Conservation (phyloP, 2,888 invertebrate genomes). For the Craniophora ligustri region DNA sequence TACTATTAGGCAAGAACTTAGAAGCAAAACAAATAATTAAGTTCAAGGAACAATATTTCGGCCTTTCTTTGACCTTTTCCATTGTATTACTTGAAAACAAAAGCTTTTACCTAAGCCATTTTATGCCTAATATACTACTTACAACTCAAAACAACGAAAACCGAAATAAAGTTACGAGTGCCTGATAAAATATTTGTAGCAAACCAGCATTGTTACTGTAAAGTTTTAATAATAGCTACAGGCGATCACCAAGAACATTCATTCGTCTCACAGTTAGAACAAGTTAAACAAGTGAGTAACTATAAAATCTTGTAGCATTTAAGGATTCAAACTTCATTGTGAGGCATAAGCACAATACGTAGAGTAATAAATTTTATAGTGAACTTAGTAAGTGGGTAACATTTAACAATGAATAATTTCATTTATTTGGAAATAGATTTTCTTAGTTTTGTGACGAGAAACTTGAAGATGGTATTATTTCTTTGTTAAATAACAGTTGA, state of each 20-base stretch:
- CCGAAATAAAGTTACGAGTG: slow-evolving; percentile 13
- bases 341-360: not conserved
- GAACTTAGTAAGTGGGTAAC: not conserved
- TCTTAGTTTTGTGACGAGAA: not conserved
- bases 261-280: not conserved
- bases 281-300: slow-evolving; percentile 1
- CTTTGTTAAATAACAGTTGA: no score
- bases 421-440: no score
- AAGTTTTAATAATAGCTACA: slow-evolving; percentile 27
- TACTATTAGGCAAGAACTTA: no score
- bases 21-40: no score
- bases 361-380: not conserved
- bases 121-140: slow-evolving; percentile 9
- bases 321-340: not conserved
- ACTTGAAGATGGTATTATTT: not conserved
- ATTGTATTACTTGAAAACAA: not conserved
- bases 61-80: not conserved
- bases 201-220: slow-evolving; percentile 17
- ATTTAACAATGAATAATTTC: not conserved
- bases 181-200: slow-evolving; percentile 45
- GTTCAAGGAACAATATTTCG: no score
- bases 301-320: not conserved
- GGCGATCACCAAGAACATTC: slow-evolving; percentile 31
- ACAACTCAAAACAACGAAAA: not conserved
- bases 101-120: not conserved